A percentile compares a stretch with the other conserved stretches of the same genome.
Evolutionary conservation across 2,888 invertebrate species (phyloP).

Genomic region (Shargacucullia verbasci): DNA sequence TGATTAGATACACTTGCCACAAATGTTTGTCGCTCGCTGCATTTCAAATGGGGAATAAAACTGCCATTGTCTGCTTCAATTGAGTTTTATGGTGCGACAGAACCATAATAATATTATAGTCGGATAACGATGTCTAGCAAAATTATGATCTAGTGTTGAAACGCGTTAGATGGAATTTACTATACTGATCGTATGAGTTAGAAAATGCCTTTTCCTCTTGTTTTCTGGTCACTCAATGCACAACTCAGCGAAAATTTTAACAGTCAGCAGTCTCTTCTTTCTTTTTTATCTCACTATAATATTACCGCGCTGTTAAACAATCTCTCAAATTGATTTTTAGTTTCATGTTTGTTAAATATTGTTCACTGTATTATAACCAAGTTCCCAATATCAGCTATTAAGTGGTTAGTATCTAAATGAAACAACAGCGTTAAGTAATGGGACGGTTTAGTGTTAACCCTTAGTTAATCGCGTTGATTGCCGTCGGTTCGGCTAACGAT

Average conservation of each 20-base stretch:
- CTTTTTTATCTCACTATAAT: no score
- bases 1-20: slow-evolving; percentile 84
- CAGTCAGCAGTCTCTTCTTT: no score
- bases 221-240: no score
- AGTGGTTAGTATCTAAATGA: slow-evolving; percentile 57
- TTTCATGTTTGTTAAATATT: not conserved
- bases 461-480: slow-evolving; percentile 84
- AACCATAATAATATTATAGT: slow-evolving; percentile 73
- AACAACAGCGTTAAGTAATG: slow-evolving; percentile 65
- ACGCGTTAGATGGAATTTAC: no score
- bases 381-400: slow-evolving; percentile 47
- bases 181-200: no score
- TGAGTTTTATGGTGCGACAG: slow-evolving; percentile 66
- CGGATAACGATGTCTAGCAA: slow-evolving; percentile 45
- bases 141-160: slow-evolving; percentile 25
- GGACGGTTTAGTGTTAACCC: slow-evolving; percentile 75
- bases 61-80: slow-evolving; percentile 70
- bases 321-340: no score
- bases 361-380: slow-evolving; percentile 6
- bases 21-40: slow-evolving; percentile 72
- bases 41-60: slow-evolving; percentile 73
- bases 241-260: no score
- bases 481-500: slow-evolving; percentile 69
- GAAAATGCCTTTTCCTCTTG: no score
- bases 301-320: no score